Conservation (phyloP, 64 coral and sea anemone species). For the Acropora yongei region DNA sequence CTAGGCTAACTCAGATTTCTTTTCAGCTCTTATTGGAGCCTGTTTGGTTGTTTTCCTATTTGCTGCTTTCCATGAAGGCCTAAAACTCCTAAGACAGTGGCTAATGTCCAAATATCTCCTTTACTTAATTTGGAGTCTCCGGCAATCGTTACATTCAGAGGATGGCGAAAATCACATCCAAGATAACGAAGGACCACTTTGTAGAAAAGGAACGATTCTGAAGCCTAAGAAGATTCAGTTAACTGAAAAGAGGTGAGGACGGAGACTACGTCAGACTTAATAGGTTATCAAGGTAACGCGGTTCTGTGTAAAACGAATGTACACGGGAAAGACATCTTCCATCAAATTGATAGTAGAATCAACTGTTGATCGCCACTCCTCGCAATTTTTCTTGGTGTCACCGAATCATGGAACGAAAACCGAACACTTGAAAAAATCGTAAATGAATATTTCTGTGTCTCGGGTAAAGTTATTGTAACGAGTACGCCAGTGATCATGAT, state of each 20-base stretch:
- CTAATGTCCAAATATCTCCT: neutral
- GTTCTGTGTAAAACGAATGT: neutral
- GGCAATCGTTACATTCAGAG: neutral
- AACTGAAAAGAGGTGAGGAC: neutral
- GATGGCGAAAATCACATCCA: neutral
- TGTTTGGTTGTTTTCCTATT: neutral
- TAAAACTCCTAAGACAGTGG: constrained; percentile 39
- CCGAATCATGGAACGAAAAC: too few relatives aligned
- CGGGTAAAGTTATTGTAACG: too few relatives aligned
- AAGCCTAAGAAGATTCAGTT: neutral
- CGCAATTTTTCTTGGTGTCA: too few relatives aligned
- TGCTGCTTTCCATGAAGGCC: constrained; percentile 10
- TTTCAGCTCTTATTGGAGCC: constrained; percentile 26
- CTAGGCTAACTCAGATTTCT: neutral
- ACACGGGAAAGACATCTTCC: neutral
- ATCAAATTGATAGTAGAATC: too few relatives aligned
- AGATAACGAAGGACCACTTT: too few relatives aligned
- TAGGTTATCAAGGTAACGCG: neutral
- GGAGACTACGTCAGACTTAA: neutral
- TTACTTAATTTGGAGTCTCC: neutral
- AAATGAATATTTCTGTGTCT: too few relatives aligned
- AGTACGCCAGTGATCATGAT: too few relatives aligned
- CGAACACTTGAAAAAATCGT: too few relatives aligned
- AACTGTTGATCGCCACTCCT: too few relatives aligned
- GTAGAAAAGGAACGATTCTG: neutral